These are phyloP conservation scores for Aphaenogaster floridana DNA, from an alignment of 1,140 invertebrate species.

Conservation along the genomic window DNA sequence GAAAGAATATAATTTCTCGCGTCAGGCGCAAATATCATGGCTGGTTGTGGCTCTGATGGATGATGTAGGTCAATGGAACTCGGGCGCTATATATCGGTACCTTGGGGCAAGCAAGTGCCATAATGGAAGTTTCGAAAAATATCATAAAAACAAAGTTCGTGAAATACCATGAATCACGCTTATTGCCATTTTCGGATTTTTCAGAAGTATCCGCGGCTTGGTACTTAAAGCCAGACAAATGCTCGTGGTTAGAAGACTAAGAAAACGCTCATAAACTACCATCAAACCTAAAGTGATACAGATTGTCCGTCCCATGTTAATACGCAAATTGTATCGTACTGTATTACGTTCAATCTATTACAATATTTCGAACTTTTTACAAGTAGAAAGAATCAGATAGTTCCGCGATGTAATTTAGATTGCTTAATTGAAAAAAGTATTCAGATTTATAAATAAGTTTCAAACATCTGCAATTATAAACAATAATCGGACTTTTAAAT, in stretches of 20 bases:
- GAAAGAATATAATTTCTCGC: neutral
- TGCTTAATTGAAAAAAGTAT: neutral
- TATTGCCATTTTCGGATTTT: slow-evolving; percentile 7
- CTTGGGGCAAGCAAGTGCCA: neutral
- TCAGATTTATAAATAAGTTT: neutral
- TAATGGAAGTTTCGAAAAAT: neutral
- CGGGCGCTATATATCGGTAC: neutral
- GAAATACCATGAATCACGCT: slow-evolving; percentile 13
- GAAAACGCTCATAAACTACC: slow-evolving; percentile 10
- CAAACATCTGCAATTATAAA: neutral
- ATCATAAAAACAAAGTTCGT: slow-evolving; percentile 17
- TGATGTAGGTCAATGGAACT: slow-evolving; percentile 36
- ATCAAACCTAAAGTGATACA: slow-evolving; percentile 6
- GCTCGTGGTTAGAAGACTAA: neutral
- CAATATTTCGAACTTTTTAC: neutral
- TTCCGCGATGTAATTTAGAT: neutral
- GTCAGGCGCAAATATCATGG: slow-evolving; percentile 4
- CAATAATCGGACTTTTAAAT: neutral
- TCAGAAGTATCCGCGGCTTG: neutral
- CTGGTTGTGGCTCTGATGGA: neutral
- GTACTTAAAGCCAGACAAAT: slow-evolving; percentile 20
- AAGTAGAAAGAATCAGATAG: neutral
- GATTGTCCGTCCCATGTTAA: slow-evolving; percentile 4
- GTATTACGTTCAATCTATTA: neutral
- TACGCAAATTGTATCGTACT: neutral